Conservation (phyloP, 2,888 invertebrate genomes). For the Cephus pulcher region DNA sequence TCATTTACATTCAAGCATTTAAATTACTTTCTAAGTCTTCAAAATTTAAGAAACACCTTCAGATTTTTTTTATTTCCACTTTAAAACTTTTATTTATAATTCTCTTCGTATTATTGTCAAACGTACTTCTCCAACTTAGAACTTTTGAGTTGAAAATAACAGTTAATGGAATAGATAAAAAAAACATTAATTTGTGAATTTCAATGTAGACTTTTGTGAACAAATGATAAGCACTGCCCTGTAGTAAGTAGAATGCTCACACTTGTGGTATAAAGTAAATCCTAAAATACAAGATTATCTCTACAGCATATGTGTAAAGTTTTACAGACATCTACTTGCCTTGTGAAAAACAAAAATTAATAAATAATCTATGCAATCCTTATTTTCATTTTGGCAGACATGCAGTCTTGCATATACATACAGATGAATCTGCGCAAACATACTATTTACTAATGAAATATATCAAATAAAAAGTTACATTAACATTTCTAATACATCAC, state of each 20-base stretch:
- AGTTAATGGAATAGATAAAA: background rate
- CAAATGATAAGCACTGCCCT: background rate
- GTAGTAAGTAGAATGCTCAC: background rate
- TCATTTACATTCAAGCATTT: background rate
- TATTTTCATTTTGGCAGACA: background rate
- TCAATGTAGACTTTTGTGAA: background rate
- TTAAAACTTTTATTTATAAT: background rate
- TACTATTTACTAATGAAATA: background rate
- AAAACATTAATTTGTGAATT: background rate
- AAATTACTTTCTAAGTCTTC: background rate
- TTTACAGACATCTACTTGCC: background rate
- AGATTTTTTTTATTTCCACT: background rate
- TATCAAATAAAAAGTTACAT: background rate
- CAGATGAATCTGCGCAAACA: background rate
- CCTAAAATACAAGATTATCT: background rate
- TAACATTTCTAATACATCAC: background rate
- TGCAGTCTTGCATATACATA: background rate
- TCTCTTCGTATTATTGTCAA: background rate
- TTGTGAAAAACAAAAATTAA: background rate
- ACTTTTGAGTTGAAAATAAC: background rate
- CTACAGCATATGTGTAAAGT: background rate
- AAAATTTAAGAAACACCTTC: background rate
- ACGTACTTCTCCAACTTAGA: background rate
- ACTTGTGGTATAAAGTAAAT: background rate
- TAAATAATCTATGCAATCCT: background rate